phyloP scores from a whole-genome alignment of 1,140 invertebrate species.

The Streblospio benedicti region DNA sequence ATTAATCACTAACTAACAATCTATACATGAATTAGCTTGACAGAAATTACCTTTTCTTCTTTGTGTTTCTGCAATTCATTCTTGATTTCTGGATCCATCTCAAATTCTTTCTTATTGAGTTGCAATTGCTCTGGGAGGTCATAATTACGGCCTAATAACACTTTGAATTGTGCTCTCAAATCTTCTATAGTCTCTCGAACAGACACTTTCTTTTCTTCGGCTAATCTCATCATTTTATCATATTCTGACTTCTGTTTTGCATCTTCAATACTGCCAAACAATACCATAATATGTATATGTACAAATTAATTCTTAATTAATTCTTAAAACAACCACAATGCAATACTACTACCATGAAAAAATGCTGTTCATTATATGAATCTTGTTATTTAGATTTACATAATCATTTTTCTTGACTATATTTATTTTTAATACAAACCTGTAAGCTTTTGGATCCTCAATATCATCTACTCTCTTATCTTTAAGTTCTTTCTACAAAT shows the following conservation, averaged over 20 bases:
- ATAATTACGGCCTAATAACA: constrained; percentile 40
- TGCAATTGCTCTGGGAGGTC: constrained; percentile 34
- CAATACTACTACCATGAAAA: too few species aligned
- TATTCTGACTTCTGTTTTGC: constrained; percentile 55
- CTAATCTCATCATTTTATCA: constrained; percentile 51
- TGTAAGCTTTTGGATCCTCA: constrained; percentile 50
- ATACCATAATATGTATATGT: too few species aligned
- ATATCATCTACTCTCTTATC: constrained; percentile 50
- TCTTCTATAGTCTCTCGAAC: constrained; percentile 39
- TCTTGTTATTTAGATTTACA: too few species aligned
- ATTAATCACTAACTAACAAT: too few species aligned
- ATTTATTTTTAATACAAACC: constrained; percentile 23
- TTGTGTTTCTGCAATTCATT: constrained; percentile 36
- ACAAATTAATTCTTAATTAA: too few species aligned
- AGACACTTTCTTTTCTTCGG: constrained; percentile 52
- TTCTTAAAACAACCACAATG: too few species aligned
- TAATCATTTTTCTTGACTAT: too few species aligned
- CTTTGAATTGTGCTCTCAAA: constrained; percentile 40
- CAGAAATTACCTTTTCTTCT: constrained; percentile 35
- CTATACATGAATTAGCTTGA: too few species aligned
- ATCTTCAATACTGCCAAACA: constrained; percentile 57
- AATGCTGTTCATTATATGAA: too few species aligned
- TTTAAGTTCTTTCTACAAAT: constrained; percentile 11
- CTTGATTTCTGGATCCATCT: constrained; percentile 45
- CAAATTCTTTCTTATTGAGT: constrained; percentile 43